Conservation (phyloP, 2,888 invertebrate species). For the Cheilosia scutellata region DNA sequence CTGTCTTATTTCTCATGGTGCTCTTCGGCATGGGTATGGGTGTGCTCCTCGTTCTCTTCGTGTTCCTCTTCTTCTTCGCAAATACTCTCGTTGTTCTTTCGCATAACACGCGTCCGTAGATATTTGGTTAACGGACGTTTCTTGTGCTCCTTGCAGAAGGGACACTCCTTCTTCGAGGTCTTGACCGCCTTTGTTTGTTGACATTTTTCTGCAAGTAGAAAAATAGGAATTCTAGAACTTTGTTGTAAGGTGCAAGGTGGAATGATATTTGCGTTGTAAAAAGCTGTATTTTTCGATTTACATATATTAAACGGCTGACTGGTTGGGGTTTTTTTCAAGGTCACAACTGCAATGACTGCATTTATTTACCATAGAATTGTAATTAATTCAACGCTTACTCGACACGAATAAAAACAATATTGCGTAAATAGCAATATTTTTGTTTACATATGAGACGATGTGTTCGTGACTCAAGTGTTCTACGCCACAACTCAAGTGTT, state of each 20-base stretch:
- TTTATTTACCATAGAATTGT: not conserved
- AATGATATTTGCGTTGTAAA: not conserved
- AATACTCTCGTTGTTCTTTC: constrained; percentile 85
- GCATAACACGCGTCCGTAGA: constrained; percentile 85
- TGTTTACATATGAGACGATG: not conserved
- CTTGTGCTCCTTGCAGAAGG: constrained; percentile 85
- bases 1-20: constrained; percentile 51
- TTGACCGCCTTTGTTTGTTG: constrained; percentile 82
- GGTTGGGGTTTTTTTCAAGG: constrained; percentile 9
- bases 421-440: not conserved
- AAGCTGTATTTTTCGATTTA: not conserved
- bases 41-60: constrained; percentile 77
- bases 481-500: not conserved
- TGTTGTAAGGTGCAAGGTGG: not conserved
- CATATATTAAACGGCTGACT: not conserved
- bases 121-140: constrained; percentile 85
- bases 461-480: not conserved
- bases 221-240: constrained; percentile 17
- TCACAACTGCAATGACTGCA: not conserved
- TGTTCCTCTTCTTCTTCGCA: constrained; percentile 83
- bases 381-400: constrained; percentile 1
- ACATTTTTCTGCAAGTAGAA: constrained; percentile 80
- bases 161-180: constrained; percentile 84
- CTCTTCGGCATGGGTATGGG: constrained; percentile 64
- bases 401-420: not conserved